Evolutionary conservation across 1,140 invertebrate species (phyloP).

Genomic region (Pogonomyrmex barbatus): DNA sequence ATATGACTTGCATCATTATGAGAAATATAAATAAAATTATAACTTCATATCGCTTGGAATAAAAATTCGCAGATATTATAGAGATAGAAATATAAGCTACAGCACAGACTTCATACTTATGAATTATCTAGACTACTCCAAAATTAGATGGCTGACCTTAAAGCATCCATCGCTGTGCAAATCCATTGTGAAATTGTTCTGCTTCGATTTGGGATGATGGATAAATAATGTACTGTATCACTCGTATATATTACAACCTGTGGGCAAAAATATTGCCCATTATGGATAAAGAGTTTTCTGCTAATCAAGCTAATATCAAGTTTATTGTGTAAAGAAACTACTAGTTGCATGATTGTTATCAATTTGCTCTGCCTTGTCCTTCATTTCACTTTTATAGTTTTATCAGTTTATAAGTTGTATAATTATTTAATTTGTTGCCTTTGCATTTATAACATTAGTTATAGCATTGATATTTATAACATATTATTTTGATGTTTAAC

Average conservation of each 20-base stretch:
- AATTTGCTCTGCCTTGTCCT: neutral
- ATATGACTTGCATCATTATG: conserved; percentile 12
- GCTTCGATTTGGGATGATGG: conserved; percentile 55
- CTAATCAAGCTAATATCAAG: neutral
- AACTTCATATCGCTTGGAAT: neutral
- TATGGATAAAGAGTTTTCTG: conserved; percentile 61
- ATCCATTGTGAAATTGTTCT: conserved; percentile 65
- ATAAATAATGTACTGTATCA: conserved; percentile 65
- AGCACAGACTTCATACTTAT: conserved; percentile 13
- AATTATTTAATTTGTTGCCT: neutral
- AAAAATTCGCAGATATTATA: neutral
- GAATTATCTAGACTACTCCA: conserved; percentile 63
- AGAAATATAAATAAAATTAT: conserved; percentile 21
- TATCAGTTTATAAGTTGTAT: neutral
- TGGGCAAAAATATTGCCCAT: conserved; percentile 77
- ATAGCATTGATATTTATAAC: too few species aligned
- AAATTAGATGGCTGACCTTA: conserved; percentile 71
- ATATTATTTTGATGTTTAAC: neutral
- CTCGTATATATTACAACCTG: conserved; percentile 69
- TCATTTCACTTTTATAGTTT: neutral
- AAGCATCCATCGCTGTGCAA: conserved; percentile 66
- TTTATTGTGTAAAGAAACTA: neutral
- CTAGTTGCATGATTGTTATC: neutral
- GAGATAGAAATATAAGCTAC: neutral
- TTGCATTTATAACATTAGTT: neutral